Base-by-base conservation (phyloP, 2,113 vertebrate species). In the Mobula hypostoma region DNA sequence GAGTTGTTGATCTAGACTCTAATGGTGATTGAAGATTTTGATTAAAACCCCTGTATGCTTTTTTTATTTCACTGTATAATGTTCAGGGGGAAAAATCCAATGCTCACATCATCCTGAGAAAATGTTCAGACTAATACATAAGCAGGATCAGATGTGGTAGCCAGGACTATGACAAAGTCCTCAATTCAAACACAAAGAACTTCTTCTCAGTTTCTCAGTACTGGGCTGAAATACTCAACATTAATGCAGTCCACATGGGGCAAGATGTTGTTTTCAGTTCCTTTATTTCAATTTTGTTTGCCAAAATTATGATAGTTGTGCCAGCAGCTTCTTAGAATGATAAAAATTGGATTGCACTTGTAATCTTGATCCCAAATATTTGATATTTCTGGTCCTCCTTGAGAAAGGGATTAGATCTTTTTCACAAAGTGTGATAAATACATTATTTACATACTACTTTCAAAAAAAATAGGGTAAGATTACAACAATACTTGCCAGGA, bases 161-260 rank as follows among this genome's bases (percentile, higher is more conserved):
- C 58, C 58, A 88, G 3, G 83, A n/a, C 27, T 63, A 29, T 63
- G 27, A 88, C 5, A 63, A 88, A 88, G 1, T 88, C 63, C 83
- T 85, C 48, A 58, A 85, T 29, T 17, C 48, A 19, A 88, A 15
- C 36, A 48, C 48, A 85, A 2, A 11, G 12, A 85, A n/a, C 29
- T 32, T 90, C 27, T 90, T 90, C 66, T 90, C 17, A 90, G 85
- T 29, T 90, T 90, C 85, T 90, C 85, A 90, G 12, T 66, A 32
- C 61, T 68, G 29, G 29, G 29, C 58, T 90, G 32, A 90, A 32
- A 32, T 68, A 90, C 12, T n/a, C 6, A 32, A 66, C 85, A 68
- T 90, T 90, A 32, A 90, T 90, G 29, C 61, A 32, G 14, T 90
- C 61, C 85, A 66, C 85, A 90, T 90, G 61, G 14, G 56, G 29